Percentiles rank a stretch among this genome's conserved stretches.
These are phyloP conservation scores for Cataglyphis altisquamis DNA, from an alignment of 2,888 invertebrate genomes.

Conservation along the genomic window DNA sequence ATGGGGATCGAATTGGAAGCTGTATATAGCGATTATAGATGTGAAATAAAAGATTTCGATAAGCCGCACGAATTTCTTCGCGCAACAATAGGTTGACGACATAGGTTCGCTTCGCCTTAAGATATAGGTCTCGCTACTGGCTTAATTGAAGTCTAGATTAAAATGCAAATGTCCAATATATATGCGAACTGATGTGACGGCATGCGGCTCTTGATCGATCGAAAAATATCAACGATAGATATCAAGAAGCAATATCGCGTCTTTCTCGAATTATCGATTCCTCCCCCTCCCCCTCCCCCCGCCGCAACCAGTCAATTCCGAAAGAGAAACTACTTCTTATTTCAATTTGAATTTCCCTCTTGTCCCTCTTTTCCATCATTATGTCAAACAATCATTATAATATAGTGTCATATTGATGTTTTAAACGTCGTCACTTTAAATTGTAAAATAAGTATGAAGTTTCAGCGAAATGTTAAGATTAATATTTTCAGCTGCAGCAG, in stretches of 20 bases:
- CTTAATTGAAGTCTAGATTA: constrained; percentile 56
- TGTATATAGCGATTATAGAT: constrained; percentile 2
- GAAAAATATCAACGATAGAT: constrained; percentile 23
- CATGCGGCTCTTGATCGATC: constrained; percentile 16
- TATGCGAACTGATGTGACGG: constrained; percentile 31
- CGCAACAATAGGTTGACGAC: constrained; percentile 36
- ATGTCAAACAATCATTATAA: neutral
- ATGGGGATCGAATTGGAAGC: neutral
- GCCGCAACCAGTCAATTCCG: neutral
- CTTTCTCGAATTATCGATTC: neutral
- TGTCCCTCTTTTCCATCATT: neutral
- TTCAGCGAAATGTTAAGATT: neutral
- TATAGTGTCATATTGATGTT: neutral
- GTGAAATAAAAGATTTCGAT: constrained; percentile 30
- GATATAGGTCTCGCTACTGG: constrained; percentile 24
- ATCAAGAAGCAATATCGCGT: neutral
- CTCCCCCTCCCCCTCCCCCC: too few species aligned
- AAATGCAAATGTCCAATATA: constrained; percentile 60
- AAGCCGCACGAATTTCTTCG: constrained; percentile 32
- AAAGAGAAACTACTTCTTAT: constrained; percentile 4
- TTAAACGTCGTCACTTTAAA: neutral
- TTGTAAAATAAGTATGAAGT: neutral
- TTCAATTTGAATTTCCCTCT: neutral
- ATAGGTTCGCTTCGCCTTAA: constrained; percentile 7
- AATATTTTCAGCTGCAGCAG: neutral